Evolutionary conservation across 2,888 invertebrate species (phyloP), one percentile per base, ranked within the genome.

Genomic region (Cotesia congregata): DNA sequence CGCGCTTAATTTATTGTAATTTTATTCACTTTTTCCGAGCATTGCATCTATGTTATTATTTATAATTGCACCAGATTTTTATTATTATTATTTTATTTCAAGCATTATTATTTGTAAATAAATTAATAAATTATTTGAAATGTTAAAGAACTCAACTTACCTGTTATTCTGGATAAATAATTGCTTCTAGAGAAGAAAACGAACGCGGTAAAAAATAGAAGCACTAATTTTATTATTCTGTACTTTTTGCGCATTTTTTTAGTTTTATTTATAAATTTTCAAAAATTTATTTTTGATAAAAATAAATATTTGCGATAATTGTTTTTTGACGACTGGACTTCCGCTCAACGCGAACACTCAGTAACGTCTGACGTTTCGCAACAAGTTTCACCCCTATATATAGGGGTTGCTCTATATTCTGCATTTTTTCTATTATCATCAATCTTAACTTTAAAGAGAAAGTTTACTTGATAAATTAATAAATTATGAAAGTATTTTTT

Each of bases 371-470:
- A 82, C 84, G 82, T 84, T 84, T 82, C 78, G 77, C 78, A 78
- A 82, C 80, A 80, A 81, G 81, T 82, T 83, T 82, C 84, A 82
- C 84, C 85, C 84, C 85, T 87, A 86, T 86, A 86, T 85, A 86
- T 82, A 77, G 80, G 83, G 78, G 67, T 71, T 61, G 67, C 7
- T 70, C 77, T 40, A 75, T 76, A 62, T 67, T 40, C 40, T 69
- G 30, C 62, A 77, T 12, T 15, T 17, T 20, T n/a, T 38, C 59
- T 73, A 5, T 15, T 73, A 5, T 15, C 6, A 17, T 9, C 4
- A 60, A 9, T 40, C 15, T 40, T 60, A 7, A 5, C 12, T 50
- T 50, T 4, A 12, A 7, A 50, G 12, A 50, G 12, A 50, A 50
- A 50, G 12, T 12, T 2, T 50, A 50, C 2, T 9, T 0, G 4